A percentile compares a stretch with the other conserved stretches of the same genome.
phyloP scores from a whole-genome alignment of 2,113 vertebrate genomes.

The Microcebus griseorufus region DNA sequence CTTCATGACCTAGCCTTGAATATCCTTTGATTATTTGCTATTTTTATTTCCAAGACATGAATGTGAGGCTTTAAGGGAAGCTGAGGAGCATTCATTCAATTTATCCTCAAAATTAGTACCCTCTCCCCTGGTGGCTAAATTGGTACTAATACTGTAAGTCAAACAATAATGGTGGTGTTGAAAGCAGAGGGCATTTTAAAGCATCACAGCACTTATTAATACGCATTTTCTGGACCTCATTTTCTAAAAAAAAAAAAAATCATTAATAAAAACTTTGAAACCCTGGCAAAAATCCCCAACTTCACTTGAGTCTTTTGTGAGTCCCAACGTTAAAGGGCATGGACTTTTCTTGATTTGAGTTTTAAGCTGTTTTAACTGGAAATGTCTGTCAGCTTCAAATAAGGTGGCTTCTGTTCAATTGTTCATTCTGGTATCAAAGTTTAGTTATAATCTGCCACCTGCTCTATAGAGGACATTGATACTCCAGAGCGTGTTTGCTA shows the following conservation, averaged over 20 bases:
- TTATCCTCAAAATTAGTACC: not conserved
- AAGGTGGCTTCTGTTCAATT: conserved; percentile 53
- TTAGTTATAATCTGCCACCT: conserved; percentile 62
- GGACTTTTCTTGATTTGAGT: not conserved
- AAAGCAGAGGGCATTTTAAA: not conserved
- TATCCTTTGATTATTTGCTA: not conserved
- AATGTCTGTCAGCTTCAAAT: conserved; percentile 15
- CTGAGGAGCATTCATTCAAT: not conserved
- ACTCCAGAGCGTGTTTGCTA: conserved; percentile 65
- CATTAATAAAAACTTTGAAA: not conserved
- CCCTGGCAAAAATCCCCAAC: not conserved
- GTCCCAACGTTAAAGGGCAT: not conserved
- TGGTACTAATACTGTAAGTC: not conserved
- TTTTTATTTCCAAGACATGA: not conserved
- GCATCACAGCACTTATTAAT: not conserved
- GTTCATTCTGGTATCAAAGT: conserved; percentile 33
- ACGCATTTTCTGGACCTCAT: no score
- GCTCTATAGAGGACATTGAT: conserved; percentile 66
- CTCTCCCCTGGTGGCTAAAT: rapidly evolving
- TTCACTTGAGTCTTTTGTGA: not conserved
- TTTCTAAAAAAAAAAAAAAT: not conserved
- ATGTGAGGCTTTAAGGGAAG: not conserved
- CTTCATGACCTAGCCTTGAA: not conserved
- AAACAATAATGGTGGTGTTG: not conserved
- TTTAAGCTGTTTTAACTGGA: conserved; percentile 54